Evolutionary conservation across 2,797 vertebrate genomes (phyloP).

Genomic region (Phyllotis vaccarum): DNA sequence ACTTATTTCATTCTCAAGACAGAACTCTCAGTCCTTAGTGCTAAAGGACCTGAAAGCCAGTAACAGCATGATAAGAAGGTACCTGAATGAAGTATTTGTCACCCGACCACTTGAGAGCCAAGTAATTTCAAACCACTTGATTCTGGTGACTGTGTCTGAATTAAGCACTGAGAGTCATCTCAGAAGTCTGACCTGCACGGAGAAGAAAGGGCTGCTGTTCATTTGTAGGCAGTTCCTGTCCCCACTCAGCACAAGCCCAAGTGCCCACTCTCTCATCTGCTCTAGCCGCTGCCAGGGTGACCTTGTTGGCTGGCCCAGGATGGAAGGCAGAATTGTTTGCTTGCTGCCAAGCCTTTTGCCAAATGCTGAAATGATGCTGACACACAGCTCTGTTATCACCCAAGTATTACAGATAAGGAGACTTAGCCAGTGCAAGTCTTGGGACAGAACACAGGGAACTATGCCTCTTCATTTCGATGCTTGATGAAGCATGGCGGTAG

Average conservation of each 20-base stretch:
- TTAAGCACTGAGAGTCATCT: background rate
- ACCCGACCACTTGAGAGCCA: constrained; percentile 38
- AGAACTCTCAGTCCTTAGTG: constrained; percentile 12
- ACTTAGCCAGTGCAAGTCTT: background rate
- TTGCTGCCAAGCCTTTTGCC: background rate
- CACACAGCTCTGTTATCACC: background rate
- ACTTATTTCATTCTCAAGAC: constrained; percentile 44
- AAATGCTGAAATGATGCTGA: background rate
- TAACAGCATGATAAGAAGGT: constrained; percentile 31
- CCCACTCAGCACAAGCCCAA: background rate
- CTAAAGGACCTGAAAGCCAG: constrained; percentile 13
- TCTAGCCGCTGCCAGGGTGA: background rate
- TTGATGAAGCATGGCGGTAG: background rate
- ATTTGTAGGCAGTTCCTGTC: background rate
- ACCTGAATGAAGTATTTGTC: constrained; percentile 46
- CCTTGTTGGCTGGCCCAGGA: background rate
- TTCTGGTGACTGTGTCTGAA: constrained; percentile 30
- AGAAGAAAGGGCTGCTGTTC: background rate
- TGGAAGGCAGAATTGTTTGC: background rate
- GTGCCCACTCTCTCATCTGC: background rate
- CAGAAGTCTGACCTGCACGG: background rate
- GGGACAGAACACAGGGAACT: background rate
- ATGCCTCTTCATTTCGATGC: background rate
- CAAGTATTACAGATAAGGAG: background rate
- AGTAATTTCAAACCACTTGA: constrained; percentile 60